phyloP scores from a whole-genome alignment of 2,888 invertebrate genomes.

The Criorhina ranunculi region DNA sequence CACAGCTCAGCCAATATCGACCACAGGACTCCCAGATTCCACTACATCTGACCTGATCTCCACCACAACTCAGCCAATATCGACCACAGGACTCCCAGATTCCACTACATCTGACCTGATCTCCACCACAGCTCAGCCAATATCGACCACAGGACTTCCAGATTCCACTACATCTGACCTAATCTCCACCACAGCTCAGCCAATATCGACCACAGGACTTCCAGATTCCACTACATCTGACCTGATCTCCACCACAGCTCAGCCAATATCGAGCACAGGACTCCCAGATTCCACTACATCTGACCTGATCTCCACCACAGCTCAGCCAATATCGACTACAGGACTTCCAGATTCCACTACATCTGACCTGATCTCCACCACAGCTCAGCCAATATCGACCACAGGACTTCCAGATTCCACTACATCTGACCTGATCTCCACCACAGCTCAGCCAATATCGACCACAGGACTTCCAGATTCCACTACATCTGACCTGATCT shows the following conservation, averaged over 20 bases:
- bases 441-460: conserved; percentile 12
- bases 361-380: not conserved
- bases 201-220: not conserved
- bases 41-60: not conserved
- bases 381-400: conserved; percentile 17
- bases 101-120: too few species aligned
- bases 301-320: not conserved
- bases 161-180: not conserved
- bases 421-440: conserved; percentile 7
- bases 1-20: not conserved
- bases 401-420: conserved; percentile 7
- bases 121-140: not conserved
- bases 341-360: not conserved
- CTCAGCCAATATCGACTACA: not conserved
- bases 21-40: conserved; percentile 6
- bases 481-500: conserved; percentile 8
- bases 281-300: not conserved
- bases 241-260: not conserved
- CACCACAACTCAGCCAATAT: not conserved
- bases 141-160: conserved; percentile 13
- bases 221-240: not conserved
- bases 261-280: not conserved
- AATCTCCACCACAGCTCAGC: not conserved
- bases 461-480: conserved; percentile 5
- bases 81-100: not conserved